Evolutionary conservation across 2,113 vertebrate genomes (phyloP).

Genomic region (Sisor rabdophorus): DNA sequence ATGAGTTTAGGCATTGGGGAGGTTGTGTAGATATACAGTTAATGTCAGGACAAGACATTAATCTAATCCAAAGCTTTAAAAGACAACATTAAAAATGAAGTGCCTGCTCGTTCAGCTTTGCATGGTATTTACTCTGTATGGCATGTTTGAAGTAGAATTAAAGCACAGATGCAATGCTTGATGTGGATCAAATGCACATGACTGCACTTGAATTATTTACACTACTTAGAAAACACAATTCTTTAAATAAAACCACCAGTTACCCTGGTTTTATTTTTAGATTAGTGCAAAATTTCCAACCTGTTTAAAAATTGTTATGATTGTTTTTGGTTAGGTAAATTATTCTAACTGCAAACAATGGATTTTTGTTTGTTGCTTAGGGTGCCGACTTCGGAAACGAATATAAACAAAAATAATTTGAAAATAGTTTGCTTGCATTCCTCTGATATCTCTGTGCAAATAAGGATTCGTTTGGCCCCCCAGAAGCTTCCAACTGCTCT

Average conservation of each 20-base stretch:
- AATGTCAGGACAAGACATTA: neutral
- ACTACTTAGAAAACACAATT: neutral
- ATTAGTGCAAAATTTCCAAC: neutral
- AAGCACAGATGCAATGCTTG: neutral
- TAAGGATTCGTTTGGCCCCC: neutral
- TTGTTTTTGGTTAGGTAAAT: neutral
- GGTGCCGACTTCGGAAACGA: neutral
- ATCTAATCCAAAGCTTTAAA: neutral
- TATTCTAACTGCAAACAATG: constrained; percentile 9
- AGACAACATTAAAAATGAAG: neutral
- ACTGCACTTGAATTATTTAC: neutral
- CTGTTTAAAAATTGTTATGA: neutral
- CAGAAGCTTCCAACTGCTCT: neutral
- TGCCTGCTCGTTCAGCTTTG: neutral
- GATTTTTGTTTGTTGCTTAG: neutral
- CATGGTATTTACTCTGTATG: neutral
- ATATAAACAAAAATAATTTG: neutral
- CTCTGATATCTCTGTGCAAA: neutral
- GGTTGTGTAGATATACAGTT: neutral
- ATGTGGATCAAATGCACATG: constrained; percentile 2
- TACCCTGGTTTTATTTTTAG: neutral
- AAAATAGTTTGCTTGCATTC: constrained; percentile 2
- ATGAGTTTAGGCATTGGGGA: constrained; percentile 52
- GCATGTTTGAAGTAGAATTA: neutral
- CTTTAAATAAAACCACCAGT: constrained; percentile 13